Evolutionary conservation across 2,888 invertebrate genomes (phyloP).

Genomic region (Patella caerulea): DNA sequence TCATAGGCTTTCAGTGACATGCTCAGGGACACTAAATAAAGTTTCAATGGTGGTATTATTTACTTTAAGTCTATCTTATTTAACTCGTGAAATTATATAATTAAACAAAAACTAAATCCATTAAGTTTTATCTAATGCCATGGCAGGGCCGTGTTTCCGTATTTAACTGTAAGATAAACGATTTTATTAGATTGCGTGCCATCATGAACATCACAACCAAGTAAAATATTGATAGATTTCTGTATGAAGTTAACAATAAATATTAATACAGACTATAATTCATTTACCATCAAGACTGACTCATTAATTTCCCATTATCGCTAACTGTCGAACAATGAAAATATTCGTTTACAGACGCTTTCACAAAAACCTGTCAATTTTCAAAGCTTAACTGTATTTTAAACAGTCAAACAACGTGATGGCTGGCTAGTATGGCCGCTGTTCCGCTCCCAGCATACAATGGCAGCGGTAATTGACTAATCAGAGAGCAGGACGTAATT

Average conservation of each 20-base stretch:
- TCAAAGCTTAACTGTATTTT: constrained; percentile 2
- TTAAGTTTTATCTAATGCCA: too few species aligned
- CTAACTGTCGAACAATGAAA: constrained; percentile 5
- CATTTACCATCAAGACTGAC: neutral
- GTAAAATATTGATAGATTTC: constrained; percentile 1
- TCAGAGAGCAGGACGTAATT: constrained; percentile 22
- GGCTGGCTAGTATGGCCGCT: neutral
- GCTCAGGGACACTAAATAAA: too few species aligned
- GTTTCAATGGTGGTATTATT: too few species aligned
- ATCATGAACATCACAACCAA: too few species aligned
- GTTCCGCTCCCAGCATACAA: constrained; percentile 5
- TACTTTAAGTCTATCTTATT: too few species aligned
- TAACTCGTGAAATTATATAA: too few species aligned
- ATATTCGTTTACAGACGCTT: constrained; percentile 3
- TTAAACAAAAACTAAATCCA: too few species aligned
- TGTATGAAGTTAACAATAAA: constrained; percentile 9
- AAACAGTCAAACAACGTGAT: constrained; percentile 5
- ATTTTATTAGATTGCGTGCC: too few species aligned
- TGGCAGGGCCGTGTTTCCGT: too few species aligned
- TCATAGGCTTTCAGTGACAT: too few species aligned
- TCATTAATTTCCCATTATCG: constrained; percentile 5
- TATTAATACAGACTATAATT: constrained; percentile 1
- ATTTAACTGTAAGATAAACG: too few species aligned
- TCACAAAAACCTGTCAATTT: neutral
- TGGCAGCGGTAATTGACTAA: constrained; percentile 25